Evolutionary conservation across 2,797 vertebrate genomes (phyloP), one percentile per base, ranked within the genome.

Genomic region (Chaenodraco wilsoni): DNA sequence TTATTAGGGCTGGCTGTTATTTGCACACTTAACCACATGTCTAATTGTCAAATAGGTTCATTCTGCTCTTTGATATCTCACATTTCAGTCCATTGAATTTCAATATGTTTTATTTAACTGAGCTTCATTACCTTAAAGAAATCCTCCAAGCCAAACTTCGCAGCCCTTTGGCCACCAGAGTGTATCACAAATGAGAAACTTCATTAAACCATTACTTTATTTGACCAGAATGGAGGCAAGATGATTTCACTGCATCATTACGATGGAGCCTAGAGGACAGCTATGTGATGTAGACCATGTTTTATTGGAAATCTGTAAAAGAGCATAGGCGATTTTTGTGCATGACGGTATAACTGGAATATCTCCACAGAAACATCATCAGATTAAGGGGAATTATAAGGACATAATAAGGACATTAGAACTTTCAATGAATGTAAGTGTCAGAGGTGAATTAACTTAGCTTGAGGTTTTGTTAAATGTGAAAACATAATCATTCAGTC

Each of bases 91-190:
- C 3, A 10, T 3, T 66, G 52, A 69, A 33, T 33, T 16, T 46
- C 9, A 23, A 43, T 40, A 56, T 27, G 33, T 37, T 37, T 37
- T 37, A 37, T 37, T 37, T 37, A 37, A 37, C 33, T 37, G 33
- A 8, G 33, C 7, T 37, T 37, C 7, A 6, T 37, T 37, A 8
- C 23, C n/a, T 2, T 17, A 40, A 19, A 69, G 21, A 49, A 69
- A 3, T 15, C 12, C 27, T 60, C 63, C 12, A 31, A 41, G 40
- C 3, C 48, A 17, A 52, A 68, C 59, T 44, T 19, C 21, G 9
- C 15, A 62, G 57, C 15, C 12, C 23, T 68, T 44, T 31, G 16
- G 40, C 69, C 68, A 66, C 62, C 56, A 65, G 78, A 73, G 77
- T 50, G 63, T 19, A 33, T 50, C 71, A 65, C 57, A 67, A 60